Conservation (phyloP, 2,797 vertebrate genomes). For the Hozukius guyotensis region DNA sequence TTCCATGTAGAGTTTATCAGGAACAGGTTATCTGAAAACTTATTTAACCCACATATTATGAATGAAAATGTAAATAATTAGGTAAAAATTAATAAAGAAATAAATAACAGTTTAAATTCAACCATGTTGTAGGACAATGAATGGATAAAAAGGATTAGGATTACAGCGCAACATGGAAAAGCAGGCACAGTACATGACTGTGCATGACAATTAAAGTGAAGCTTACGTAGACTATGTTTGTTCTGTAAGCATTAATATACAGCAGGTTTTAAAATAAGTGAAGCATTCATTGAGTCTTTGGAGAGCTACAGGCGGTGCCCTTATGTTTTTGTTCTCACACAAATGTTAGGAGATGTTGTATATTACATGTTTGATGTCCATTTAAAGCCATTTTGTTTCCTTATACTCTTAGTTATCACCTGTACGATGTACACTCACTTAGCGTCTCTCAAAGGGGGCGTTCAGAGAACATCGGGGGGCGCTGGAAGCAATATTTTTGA, state of each 20-base stretch:
- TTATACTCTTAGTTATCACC: neutral
- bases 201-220: conserved; percentile 10
- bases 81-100: neutral
- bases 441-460: no score
- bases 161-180: conserved; percentile 26
- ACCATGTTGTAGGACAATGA: conserved; percentile 24
- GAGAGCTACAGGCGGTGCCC: neutral
- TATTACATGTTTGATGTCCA: neutral
- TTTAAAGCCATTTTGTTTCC: neutral
- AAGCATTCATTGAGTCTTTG: neutral
- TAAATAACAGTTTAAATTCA: neutral
- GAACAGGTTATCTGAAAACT: neutral
- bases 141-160: conserved; percentile 35
- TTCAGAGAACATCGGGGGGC: no score
- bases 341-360: neutral
- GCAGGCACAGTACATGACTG: conserved; percentile 6
- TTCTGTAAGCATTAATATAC: conserved; percentile 8
- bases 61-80: conserved; percentile 2
- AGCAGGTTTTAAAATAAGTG: neutral
- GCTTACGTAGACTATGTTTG: conserved; percentile 9
- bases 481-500: no score
- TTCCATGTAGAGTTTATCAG: neutral
- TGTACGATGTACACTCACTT: neutral
- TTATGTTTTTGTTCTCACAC: neutral
- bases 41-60: neutral